phyloP scores from a whole-genome alignment of 2,113 vertebrate species.

The Amphilophus citrinellus region DNA sequence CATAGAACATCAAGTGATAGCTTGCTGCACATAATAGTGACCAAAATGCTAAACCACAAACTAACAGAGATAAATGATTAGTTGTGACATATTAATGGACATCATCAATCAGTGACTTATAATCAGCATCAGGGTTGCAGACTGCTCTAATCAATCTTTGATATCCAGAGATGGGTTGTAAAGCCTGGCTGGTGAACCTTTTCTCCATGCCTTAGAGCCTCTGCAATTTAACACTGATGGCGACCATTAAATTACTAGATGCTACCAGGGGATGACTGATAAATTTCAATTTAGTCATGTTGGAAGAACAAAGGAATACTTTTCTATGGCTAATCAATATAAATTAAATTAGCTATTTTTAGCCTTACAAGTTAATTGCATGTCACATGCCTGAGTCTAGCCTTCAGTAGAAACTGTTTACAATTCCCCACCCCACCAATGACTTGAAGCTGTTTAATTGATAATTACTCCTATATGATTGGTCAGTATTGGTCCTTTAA shows the following conservation, averaged over 20 bases:
- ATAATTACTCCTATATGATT: constrained; percentile 43
- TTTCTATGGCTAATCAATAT: constrained; percentile 58
- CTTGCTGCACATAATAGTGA: constrained; percentile 29
- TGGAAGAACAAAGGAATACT: constrained; percentile 60
- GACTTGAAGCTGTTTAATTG: constrained; percentile 23
- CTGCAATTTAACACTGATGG: constrained; percentile 66
- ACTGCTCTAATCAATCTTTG: constrained; percentile 51
- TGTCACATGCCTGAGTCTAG: constrained; percentile 19
- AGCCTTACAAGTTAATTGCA: constrained; percentile 50
- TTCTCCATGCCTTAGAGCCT: constrained; percentile 32
- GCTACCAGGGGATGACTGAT: constrained; percentile 52
- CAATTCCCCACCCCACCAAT: constrained; percentile 23
- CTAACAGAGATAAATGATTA: constrained; percentile 57
- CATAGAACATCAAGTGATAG: constrained; percentile 17
- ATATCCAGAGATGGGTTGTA: constrained; percentile 46
- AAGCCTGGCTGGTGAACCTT: constrained; percentile 46
- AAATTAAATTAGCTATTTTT: constrained; percentile 65
- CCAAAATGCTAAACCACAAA: constrained; percentile 20
- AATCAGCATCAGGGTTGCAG: constrained; percentile 48
- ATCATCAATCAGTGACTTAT: constrained; percentile 55
- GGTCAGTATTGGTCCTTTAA: constrained; percentile 39
- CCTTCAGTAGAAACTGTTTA: constrained; percentile 20
- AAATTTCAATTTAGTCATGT: constrained; percentile 61
- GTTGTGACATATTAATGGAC: constrained; percentile 41
- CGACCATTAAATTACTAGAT: constrained; percentile 60